A percentile compares a stretch with the other conserved stretches of the same genome.
phyloP scores from a whole-genome alignment of 92 coral and sea anemone genomes.

The Palythoa caribaeorum region DNA sequence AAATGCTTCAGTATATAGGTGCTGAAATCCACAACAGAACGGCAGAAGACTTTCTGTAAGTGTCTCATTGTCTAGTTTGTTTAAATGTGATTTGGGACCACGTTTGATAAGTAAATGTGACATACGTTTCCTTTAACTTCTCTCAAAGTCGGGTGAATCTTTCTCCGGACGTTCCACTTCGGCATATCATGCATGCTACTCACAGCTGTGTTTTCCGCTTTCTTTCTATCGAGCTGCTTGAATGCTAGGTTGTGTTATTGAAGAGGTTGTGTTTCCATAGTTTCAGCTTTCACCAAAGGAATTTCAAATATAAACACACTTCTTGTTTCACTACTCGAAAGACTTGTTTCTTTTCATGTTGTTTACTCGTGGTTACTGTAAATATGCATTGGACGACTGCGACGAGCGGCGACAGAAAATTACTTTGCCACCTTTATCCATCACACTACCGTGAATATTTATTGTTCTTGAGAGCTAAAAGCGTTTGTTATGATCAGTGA shows the following conservation, averaged over 20 bases:
- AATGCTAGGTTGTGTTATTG: constrained; percentile 5
- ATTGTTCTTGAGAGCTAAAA: neutral
- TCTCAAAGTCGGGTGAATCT: constrained; percentile 31
- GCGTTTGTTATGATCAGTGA: neutral
- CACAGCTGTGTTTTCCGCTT: neutral
- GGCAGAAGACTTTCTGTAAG: neutral
- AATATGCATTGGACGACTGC: neutral
- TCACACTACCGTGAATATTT: neutral
- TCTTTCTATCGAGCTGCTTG: neutral
- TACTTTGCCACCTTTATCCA: neutral
- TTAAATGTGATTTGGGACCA: neutral
- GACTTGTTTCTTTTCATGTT: constrained; percentile 8
- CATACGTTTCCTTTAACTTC: constrained; percentile 17
- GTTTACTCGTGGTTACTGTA: constrained; percentile 11
- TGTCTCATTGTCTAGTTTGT: neutral
- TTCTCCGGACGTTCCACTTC: constrained; percentile 49
- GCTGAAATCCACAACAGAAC: too few species aligned
- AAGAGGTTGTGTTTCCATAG: constrained; percentile 25
- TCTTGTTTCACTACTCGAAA: constrained; percentile 35
- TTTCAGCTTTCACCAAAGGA: constrained; percentile 8
- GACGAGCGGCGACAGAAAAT: neutral
- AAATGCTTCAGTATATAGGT: too few species aligned
- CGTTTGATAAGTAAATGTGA: neutral
- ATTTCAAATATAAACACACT: constrained; percentile 11
- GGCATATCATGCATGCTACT: constrained; percentile 13